phyloP scores from a whole-genome alignment of 2,888 invertebrate genomes.

The Eristalis pertinax region DNA sequence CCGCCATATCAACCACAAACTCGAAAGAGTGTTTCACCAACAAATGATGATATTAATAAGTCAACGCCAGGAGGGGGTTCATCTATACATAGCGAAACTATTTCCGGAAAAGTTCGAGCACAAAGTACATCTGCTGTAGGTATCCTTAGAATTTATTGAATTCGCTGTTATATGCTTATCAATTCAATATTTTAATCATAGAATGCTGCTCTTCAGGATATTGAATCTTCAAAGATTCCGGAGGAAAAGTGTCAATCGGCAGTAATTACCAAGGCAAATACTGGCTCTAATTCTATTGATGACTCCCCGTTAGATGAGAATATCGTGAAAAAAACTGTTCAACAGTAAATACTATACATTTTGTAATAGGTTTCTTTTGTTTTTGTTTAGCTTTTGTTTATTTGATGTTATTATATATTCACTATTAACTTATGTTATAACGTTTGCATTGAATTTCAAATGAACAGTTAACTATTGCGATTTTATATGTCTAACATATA shows the following conservation, averaged over 20 bases:
- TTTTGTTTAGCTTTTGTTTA: background rate
- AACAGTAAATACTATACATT: slow-evolving; percentile 38
- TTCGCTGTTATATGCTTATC: background rate
- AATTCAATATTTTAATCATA: background rate
- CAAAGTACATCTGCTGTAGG: slow-evolving; percentile 70
- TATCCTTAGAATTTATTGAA: slow-evolving; percentile 32
- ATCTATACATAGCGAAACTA: slow-evolving; percentile 32
- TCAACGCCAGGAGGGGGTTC: slow-evolving; percentile 40
- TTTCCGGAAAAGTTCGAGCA: slow-evolving; percentile 71
- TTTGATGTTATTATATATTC: background rate
- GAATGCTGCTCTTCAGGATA: slow-evolving; percentile 29
- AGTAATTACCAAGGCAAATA: slow-evolving; percentile 21
- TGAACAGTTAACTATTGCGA: slow-evolving; percentile 14
- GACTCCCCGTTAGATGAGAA: slow-evolving; percentile 23
- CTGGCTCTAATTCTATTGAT: slow-evolving; percentile 26
- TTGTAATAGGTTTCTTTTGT: background rate
- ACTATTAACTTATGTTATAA: slow-evolving; percentile 20
- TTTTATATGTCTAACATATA: background rate
- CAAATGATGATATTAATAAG: slow-evolving; percentile 72
- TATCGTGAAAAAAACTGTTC: slow-evolving; percentile 28
- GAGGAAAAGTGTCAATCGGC: slow-evolving; percentile 26
- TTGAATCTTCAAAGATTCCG: slow-evolving; percentile 32
- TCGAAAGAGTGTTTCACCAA: slow-evolving; percentile 75
- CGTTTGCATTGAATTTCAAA: slow-evolving; percentile 10
- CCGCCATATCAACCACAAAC: slow-evolving; percentile 81